phyloP scores from a whole-genome alignment of 2,888 invertebrate genomes.

The Diarsia brunnea region DNA sequence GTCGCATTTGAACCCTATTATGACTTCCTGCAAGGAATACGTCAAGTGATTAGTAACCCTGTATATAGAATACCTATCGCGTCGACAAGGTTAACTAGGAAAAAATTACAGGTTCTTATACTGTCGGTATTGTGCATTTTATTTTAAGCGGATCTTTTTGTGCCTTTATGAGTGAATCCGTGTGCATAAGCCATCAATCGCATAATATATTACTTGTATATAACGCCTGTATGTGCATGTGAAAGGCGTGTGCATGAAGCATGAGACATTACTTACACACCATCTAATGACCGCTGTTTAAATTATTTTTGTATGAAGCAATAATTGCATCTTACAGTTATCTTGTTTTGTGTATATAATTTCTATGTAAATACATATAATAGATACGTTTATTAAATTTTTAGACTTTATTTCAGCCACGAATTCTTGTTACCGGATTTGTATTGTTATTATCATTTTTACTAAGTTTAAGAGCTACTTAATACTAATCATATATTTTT shows the following conservation, averaged over 20 bases:
- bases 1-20: too few species aligned
- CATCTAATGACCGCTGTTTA: constrained; percentile 11
- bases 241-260: constrained; percentile 59
- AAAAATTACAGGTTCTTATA: neutral
- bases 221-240: constrained; percentile 49
- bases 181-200: constrained; percentile 20
- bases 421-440: neutral
- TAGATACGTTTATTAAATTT: neutral
- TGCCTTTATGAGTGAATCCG: neutral
- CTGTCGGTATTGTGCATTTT: neutral
- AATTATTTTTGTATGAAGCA: constrained; percentile 27
- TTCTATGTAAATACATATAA: constrained; percentile 35
- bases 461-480: neutral
- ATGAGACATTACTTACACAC: constrained; percentile 45
- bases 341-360: constrained; percentile 25
- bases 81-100: too few species aligned
- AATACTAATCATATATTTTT: neutral
- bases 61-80: too few species aligned
- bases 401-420: neutral
- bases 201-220: constrained; percentile 23
- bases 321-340: constrained; percentile 24
- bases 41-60: too few species aligned
- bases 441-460: neutral
- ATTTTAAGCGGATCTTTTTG: neutral
- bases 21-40: too few species aligned